These are phyloP conservation scores for Sciurus carolinensis DNA, from an alignment of 2,797 vertebrate species.

Conservation along the genomic window DNA sequence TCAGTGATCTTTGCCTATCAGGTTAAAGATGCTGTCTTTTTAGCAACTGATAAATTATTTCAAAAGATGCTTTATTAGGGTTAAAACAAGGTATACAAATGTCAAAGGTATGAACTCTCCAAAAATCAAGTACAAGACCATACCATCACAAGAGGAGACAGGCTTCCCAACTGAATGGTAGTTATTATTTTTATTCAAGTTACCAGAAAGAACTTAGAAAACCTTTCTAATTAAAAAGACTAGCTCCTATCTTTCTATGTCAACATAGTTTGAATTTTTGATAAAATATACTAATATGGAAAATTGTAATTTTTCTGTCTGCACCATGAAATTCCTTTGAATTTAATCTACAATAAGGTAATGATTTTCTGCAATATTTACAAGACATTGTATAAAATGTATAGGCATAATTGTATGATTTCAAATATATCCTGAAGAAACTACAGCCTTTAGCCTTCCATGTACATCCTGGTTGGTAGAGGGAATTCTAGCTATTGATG, in stretches of 20 bases:
- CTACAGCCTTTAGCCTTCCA: background rate
- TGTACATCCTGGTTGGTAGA: background rate
- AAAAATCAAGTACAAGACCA: too few relatives aligned
- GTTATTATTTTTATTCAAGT: background rate
- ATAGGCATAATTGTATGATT: background rate
- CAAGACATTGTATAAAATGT: background rate
- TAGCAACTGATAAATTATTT: background rate
- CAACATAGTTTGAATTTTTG: background rate
- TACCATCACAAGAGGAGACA: background rate
- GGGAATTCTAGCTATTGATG: background rate
- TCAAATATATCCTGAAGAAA: background rate
- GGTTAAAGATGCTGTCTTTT: background rate
- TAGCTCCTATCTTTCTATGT: background rate
- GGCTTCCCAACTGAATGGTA: background rate
- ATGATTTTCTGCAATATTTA: background rate
- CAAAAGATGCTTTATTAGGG: background rate
- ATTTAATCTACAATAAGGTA: background rate
- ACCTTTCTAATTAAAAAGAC: background rate
- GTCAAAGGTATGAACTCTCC: too few relatives aligned
- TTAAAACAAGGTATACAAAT: background rate
- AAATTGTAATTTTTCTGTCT: background rate
- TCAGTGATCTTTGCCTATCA: background rate
- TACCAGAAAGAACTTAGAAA: background rate
- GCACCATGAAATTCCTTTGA: background rate
- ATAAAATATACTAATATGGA: background rate